Conservation (phyloP, 2,888 invertebrate genomes). For the Fragum fragum region DNA sequence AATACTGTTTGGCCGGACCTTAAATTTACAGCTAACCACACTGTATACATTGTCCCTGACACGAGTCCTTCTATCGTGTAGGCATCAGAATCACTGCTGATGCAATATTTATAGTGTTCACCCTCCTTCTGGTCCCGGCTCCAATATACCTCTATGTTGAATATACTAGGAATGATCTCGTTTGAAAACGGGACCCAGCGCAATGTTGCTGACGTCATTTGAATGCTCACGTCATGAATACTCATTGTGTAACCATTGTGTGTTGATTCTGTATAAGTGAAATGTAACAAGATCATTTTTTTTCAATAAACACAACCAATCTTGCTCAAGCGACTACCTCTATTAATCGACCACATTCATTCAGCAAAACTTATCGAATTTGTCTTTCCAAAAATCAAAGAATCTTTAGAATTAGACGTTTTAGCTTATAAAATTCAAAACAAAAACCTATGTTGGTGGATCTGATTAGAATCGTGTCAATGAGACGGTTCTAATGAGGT, state of each 20-base stretch:
- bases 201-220: constrained; percentile 32
- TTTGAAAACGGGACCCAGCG: constrained; percentile 33
- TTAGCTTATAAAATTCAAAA: too few relatives aligned
- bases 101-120: constrained; percentile 36
- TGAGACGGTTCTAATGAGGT: too few relatives aligned
- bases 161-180: constrained; percentile 13
- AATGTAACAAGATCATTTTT: too few relatives aligned
- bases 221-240: constrained; percentile 38
- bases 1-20: constrained; percentile 40
- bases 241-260: constrained; percentile 23
- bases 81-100: background rate
- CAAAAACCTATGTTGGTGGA: too few relatives aligned
- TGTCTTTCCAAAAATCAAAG: too few relatives aligned
- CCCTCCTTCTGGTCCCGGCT: constrained; percentile 12
- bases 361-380: too few relatives aligned
- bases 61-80: constrained; percentile 40
- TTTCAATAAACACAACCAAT: too few relatives aligned
- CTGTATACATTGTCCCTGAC: constrained; percentile 46
- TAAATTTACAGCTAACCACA: constrained; percentile 49
- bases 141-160: constrained; percentile 53
- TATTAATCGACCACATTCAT: too few relatives aligned
- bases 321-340: too few relatives aligned
- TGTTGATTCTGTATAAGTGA: constrained; percentile 36
- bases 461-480: too few relatives aligned
- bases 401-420: too few relatives aligned